Evolutionary conservation across 2,888 invertebrate species (phyloP), one percentile per base, ranked within the genome.

Genomic region (Drosophila testacea): DNA sequence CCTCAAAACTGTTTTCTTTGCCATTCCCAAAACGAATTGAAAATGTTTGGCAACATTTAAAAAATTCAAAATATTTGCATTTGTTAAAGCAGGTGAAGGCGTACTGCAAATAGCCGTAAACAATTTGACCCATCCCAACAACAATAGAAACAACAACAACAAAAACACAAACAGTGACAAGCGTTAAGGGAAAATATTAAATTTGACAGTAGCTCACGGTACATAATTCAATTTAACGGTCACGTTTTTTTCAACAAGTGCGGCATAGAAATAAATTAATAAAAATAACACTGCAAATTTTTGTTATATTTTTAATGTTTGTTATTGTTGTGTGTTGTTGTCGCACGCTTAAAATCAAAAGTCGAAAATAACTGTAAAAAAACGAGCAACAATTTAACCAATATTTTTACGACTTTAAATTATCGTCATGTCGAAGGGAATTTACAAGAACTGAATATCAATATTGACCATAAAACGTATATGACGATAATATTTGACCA

Each of bases 151-250:
- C 39, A 48, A 36, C 54, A 64, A 48, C 36, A 55, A 13, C 32
- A 32, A 10, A n/a, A 22, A 39, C 27, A 47, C 16, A 50, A 65
- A 66, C 42, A 47, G 42, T 52, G 57, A 38, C 52, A 39, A 64
- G 39, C 64, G 27, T 28, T 54, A 34, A 39, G 47, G 28, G 11
- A 48, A 59, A 72, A 48, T 50, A 68, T 69, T 57, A 64, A 59
- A 51, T 48, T 59, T 52, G 70, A 70, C 56, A 66, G 54, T 60
- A 57, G 61, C 73, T 74, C 65, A 59, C 28, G 54, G 66, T 68
- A 70, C 55, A 77, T 75, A 56, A 74, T 80, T 85, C 70, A 71
- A 78, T 85, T 88, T 72, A 80, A 79, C 69, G 70, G 69, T 84
- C 88, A 87, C 77, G 88, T 83, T 79, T 83, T 83, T 68, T 50